These are phyloP conservation scores for Dreissena rostriformis DNA, from an alignment of 1,140 invertebrate species.

Conservation along the genomic window DNA sequence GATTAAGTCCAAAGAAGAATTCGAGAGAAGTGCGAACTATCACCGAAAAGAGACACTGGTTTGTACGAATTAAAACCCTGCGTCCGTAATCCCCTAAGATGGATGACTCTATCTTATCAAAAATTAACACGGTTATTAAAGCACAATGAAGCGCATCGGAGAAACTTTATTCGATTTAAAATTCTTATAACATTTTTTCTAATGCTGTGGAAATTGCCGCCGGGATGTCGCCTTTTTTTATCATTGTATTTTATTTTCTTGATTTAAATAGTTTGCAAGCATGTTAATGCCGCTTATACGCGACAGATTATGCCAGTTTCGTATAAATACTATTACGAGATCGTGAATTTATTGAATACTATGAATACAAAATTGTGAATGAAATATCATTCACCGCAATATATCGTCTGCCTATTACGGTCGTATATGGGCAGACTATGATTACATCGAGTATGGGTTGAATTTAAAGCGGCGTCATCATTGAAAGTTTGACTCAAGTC, in stretches of 20 bases:
- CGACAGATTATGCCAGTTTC: slow-evolving; percentile 41
- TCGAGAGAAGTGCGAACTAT: slow-evolving; percentile 21
- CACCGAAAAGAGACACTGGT: slow-evolving; percentile 7
- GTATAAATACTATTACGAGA: slow-evolving; percentile 39
- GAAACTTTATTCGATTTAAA: slow-evolving; percentile 54
- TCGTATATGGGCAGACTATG: background rate
- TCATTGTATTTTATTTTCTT: slow-evolving; percentile 34
- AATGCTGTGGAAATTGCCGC: slow-evolving; percentile 26
- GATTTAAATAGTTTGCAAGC: slow-evolving; percentile 47
- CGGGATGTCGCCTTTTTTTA: slow-evolving; percentile 29
- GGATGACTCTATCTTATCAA: slow-evolving; percentile 17
- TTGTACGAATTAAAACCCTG: slow-evolving; percentile 20
- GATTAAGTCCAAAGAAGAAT: slow-evolving; percentile 26
- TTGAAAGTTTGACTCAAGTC: no score
- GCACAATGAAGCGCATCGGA: slow-evolving; percentile 32
- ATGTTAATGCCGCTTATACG: slow-evolving; percentile 28
- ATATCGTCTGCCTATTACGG: background rate
- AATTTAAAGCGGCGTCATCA: no score
- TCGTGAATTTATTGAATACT: slow-evolving; percentile 13
- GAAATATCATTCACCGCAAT: slow-evolving; percentile 11
- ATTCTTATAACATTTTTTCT: background rate
- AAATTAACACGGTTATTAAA: slow-evolving; percentile 36
- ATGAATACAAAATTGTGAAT: slow-evolving; percentile 39
- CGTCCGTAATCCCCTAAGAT: slow-evolving; percentile 28
- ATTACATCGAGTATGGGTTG: slow-evolving; percentile 10